Percentiles rank a stretch among this genome's conserved stretches.
Conservation (phyloP, 1,140 invertebrate genomes). For the Cepaea nemoralis region DNA sequence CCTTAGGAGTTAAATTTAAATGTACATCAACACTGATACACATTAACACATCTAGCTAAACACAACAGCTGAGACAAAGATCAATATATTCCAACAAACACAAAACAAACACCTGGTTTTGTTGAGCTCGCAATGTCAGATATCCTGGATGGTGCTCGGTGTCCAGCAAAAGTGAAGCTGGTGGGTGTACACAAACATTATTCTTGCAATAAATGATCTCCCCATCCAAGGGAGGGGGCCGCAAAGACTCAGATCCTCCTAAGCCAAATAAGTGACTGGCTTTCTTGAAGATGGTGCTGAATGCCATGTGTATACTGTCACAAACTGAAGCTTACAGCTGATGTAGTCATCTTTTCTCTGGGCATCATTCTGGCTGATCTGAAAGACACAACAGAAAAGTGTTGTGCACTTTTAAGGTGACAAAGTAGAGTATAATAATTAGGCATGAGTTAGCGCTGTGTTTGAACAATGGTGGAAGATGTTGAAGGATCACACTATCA, state of each 20-base stretch:
- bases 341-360: background rate
- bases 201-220: conserved; percentile 78
- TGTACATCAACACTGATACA: too few species aligned
- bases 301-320: conserved; percentile 56
- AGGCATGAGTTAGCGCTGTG: too few species aligned
- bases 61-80: too few species aligned
- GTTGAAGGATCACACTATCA: too few species aligned
- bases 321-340: background rate
- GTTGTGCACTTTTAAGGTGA: too few species aligned
- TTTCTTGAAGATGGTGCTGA: conserved; percentile 68
- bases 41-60: too few species aligned
- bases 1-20: too few species aligned
- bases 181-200: conserved; percentile 96
- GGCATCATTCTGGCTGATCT: background rate
- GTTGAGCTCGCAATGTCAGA: conserved; percentile 85
- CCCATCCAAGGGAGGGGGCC: conserved; percentile 69
- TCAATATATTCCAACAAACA: too few species aligned
- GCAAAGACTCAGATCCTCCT: conserved; percentile 53
- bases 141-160: conserved; percentile 92
- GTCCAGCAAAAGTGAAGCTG: conserved; percentile 82
- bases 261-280: conserved; percentile 68
- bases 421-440: too few species aligned
- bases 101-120: conserved; percentile 72
- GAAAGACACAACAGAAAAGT: background rate
- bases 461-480: too few species aligned